These are phyloP conservation scores for Hoplostethus atlanticus DNA, from an alignment of 2,797 vertebrate genomes.

Conservation along the genomic window DNA sequence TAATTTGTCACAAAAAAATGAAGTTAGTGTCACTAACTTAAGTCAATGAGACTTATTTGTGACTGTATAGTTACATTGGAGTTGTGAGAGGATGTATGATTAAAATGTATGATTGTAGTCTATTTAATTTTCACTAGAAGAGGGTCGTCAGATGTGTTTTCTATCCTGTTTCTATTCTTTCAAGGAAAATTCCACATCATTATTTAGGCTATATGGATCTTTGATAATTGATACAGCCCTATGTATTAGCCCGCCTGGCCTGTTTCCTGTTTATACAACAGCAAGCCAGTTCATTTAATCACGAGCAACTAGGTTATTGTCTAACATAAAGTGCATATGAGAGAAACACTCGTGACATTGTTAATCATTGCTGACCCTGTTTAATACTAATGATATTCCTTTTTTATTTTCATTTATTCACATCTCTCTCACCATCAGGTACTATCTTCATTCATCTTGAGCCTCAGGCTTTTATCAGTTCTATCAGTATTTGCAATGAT, in stretches of 20 bases:
- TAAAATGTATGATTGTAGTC: slow-evolving; percentile 43
- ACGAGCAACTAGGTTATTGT: slow-evolving; percentile 56
- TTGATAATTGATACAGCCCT: slow-evolving; percentile 8
- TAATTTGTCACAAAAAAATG: background rate
- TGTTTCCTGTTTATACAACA: slow-evolving; percentile 45
- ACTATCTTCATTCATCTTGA: slow-evolving; percentile 28
- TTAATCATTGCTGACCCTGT: slow-evolving; percentile 74
- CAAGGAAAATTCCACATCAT: background rate
- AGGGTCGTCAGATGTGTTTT: slow-evolving; percentile 7
- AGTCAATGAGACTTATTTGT: slow-evolving; percentile 38
- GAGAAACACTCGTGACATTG: slow-evolving; percentile 71
- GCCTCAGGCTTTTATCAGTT: slow-evolving; percentile 33
- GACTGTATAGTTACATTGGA: slow-evolving; percentile 46
- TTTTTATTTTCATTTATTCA: slow-evolving; percentile 16
- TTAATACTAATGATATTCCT: slow-evolving; percentile 61
- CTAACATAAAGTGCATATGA: slow-evolving; percentile 59
- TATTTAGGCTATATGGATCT: slow-evolving; percentile 3
- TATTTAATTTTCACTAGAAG: slow-evolving; percentile 52
- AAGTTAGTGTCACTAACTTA: too few relatives aligned
- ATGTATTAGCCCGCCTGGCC: background rate
- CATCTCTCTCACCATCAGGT: slow-evolving; percentile 26
- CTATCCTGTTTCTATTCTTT: too few relatives aligned
- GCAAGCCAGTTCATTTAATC: slow-evolving; percentile 51
- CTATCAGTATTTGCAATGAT: background rate
- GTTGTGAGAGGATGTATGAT: slow-evolving; percentile 47